Base-by-base conservation (phyloP, 2,888 invertebrate genomes). In the Clivina fossor region DNA sequence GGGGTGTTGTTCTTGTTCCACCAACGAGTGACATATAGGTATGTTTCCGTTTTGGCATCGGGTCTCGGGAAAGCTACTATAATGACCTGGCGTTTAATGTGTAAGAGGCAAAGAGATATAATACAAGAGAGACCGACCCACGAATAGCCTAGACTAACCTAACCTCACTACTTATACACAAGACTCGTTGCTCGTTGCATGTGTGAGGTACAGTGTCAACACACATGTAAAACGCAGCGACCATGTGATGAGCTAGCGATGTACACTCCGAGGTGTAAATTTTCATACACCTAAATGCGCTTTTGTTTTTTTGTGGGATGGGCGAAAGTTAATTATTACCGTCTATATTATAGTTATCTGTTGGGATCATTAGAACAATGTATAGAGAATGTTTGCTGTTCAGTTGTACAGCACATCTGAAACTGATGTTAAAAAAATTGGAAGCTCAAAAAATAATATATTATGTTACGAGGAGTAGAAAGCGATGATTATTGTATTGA, bases 161-260 rank as follows among this genome's bases (percentile, higher is more conserved):
- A 44, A 35, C 53, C 53, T 53, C 44, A 53, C 53, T 41, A 44
- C 53, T 43, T 41, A 44, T 53, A 53, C 53, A 53, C 53, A 38
- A 44, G 22, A 18, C 26, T 24, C 26, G 26, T n/a, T n/a, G n/a
- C 5, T 24, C 26, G 47, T 53, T 44, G 44, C 35, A 53, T 53
- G 53, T 53, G 53, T 53, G 53, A 53, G 53, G 53, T 53, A 53
- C 53, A 53, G 53, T 44, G 53, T 53, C 53, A 53, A 53, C 53
- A 53, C 53, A 44, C 53, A 53, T 53, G 53, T 53, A 53, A n/a
- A n/a, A 15, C 33, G 32, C 44, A 44, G 50, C 26, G 44, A 44
- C 53, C n/a, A n/a, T n/a, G n/a, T n/a, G n/a, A 53, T 53, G 53
- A 44, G 53, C 44, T 43, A 44, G 37, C 20, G 33, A n/a, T n/a